phyloP scores from a whole-genome alignment of 2,888 invertebrate species.

The Coecobrya sp. region DNA sequence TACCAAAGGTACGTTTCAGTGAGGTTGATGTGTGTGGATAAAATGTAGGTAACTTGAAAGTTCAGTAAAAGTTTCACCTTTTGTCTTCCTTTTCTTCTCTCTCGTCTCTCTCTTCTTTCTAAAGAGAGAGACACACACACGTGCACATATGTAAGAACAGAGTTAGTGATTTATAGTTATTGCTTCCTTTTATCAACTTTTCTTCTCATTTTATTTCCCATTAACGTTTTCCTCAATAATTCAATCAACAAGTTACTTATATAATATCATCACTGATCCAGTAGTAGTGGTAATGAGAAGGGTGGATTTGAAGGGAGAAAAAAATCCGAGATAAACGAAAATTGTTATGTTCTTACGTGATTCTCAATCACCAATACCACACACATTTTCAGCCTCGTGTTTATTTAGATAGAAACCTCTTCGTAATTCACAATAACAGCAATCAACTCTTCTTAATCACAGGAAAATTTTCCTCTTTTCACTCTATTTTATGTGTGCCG shows the following conservation, averaged over 20 bases:
- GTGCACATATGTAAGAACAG: neutral
- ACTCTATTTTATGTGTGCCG: conserved; percentile 13
- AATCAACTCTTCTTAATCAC: conserved; percentile 40
- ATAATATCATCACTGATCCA: neutral
- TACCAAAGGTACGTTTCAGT: conserved; percentile 88
- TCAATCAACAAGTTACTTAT: conserved; percentile 51
- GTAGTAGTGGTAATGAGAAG: conserved; percentile 1
- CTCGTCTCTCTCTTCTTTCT: neutral
- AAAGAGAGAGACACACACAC: neutral
- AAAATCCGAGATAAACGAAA: neutral
- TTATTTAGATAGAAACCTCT: neutral
- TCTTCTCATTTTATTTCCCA: neutral
- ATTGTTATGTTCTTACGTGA: neutral
- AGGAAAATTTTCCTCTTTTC: conserved; percentile 35
- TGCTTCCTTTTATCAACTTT: neutral
- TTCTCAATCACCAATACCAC: neutral
- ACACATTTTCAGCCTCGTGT: neutral
- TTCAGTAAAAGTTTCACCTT: neutral
- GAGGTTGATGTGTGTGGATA: neutral
- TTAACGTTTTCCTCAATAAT: neutral
- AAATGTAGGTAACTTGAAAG: neutral
- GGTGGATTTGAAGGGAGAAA: neutral
- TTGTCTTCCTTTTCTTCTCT: neutral
- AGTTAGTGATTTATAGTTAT: neutral
- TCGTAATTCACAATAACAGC: conserved; percentile 19